Conservation (phyloP, 2,797 vertebrate genomes). For the Decapterus maruadsi region DNA sequence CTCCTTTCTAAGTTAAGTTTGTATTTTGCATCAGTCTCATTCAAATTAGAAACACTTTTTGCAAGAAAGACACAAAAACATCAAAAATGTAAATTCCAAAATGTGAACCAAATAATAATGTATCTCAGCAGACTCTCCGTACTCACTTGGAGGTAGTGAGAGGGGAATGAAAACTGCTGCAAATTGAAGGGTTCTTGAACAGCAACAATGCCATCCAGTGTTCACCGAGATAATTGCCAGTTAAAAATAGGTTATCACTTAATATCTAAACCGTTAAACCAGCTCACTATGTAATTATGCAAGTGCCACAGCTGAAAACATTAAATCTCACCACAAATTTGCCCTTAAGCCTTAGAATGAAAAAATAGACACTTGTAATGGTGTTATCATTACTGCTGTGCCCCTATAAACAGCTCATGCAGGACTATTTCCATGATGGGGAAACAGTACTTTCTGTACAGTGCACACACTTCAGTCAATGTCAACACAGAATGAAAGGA, state of each 20-base stretch:
- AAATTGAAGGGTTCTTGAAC: slow-evolving; percentile 66
- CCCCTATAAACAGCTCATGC: not conserved
- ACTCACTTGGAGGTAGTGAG: slow-evolving; percentile 5
- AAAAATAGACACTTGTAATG: not conserved
- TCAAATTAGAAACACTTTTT: slow-evolving; percentile 33
- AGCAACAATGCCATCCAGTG: slow-evolving; percentile 85
- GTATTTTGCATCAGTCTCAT: slow-evolving; percentile 10
- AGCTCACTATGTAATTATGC: not conserved
- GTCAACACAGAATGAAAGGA: not conserved
- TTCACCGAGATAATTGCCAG: slow-evolving; percentile 72
- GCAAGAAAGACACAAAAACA: slow-evolving; percentile 30
- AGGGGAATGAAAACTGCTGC: slow-evolving; percentile 44
- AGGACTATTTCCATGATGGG: not conserved
- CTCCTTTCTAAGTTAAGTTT: not conserved
- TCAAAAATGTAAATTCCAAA: slow-evolving; percentile 34
- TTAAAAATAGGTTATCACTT: slow-evolving; percentile 27
- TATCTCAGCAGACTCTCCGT: not conserved
- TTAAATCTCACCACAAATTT: not conserved
- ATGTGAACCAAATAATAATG: slow-evolving; percentile 26
- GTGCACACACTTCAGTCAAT: not conserved
- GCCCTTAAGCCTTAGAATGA: not conserved
- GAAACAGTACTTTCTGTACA: not conserved
- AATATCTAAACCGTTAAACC: not conserved
- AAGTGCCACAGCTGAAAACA: not conserved
- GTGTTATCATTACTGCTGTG: not conserved